Evolutionary conservation across 2,888 invertebrate species (phyloP).

Genomic region (Phengaris arion): DNA sequence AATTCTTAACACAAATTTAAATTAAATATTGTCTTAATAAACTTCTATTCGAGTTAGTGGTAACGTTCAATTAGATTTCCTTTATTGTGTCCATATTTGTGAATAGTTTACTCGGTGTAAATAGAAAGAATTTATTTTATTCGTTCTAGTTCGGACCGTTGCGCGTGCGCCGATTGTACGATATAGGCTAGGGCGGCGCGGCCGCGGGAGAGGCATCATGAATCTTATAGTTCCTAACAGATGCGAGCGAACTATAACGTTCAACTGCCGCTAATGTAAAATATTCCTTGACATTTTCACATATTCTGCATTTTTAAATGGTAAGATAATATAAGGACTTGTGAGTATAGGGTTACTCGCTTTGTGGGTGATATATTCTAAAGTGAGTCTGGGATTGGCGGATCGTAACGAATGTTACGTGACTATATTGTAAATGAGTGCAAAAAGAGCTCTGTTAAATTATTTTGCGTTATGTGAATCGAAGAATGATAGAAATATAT

Average conservation of each 20-base stretch:
- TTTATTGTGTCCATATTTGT: constrained; percentile 66
- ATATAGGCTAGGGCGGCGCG: constrained; percentile 51
- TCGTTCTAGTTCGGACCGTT: constrained; percentile 69
- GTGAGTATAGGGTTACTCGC: constrained; percentile 76
- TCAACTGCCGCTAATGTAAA: constrained; percentile 77
- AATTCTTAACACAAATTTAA: constrained; percentile 72
- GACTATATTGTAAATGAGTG: constrained; percentile 78
- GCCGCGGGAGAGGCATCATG: constrained; percentile 71
- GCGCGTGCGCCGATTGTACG: constrained; percentile 56
- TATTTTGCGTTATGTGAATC: constrained; percentile 81
- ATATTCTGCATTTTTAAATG: constrained; percentile 78
- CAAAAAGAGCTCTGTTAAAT: constrained; percentile 80
- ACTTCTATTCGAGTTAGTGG: constrained; percentile 59
- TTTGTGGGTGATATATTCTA: constrained; percentile 79
- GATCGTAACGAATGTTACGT: constrained; percentile 71
- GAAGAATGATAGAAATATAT: constrained; percentile 80
- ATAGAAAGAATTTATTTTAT: constrained; percentile 68
- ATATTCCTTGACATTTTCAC: constrained; percentile 78
- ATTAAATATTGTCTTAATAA: constrained; percentile 52
- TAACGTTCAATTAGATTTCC: constrained; percentile 60
- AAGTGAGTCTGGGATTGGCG: constrained; percentile 70
- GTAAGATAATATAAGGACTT: constrained; percentile 70
- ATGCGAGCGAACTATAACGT: constrained; percentile 79
- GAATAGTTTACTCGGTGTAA: constrained; percentile 66
- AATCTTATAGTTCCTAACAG: constrained; percentile 80